Evolutionary conservation across 1,140 invertebrate species (phyloP).

Genomic region (Sitophilus oryzae): DNA sequence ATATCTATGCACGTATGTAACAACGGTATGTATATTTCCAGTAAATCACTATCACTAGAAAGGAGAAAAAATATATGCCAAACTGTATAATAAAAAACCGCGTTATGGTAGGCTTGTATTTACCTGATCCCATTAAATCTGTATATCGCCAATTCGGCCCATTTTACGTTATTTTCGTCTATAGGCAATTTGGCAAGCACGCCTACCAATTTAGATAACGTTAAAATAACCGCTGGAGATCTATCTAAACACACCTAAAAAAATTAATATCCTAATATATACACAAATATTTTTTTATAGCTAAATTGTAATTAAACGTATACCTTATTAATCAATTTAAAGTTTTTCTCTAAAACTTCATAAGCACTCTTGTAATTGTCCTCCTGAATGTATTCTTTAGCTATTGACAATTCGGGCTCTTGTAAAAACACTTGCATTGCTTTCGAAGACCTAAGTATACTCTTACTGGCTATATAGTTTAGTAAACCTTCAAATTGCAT

Average conservation of each 20-base stretch:
- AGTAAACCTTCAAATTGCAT: constrained; percentile 65
- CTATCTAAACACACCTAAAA: constrained; percentile 62
- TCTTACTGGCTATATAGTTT: constrained; percentile 52
- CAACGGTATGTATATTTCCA: constrained; percentile 63
- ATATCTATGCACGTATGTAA: constrained; percentile 61
- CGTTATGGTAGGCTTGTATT: not conserved
- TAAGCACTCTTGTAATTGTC: constrained; percentile 59
- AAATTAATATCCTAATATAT: not conserved
- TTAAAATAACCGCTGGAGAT: constrained; percentile 59
- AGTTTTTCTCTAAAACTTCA: constrained; percentile 61
- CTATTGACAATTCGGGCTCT: constrained; percentile 57
- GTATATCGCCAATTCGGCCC: constrained; percentile 62
- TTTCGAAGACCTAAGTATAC: constrained; percentile 54
- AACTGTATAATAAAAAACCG: not conserved
- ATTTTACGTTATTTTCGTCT: constrained; percentile 55
- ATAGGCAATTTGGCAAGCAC: constrained; percentile 50
- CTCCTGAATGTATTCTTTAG: constrained; percentile 53
- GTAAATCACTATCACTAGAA: constrained; percentile 55
- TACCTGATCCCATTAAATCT: constrained; percentile 54
- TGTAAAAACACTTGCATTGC: constrained; percentile 64
- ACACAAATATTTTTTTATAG: constrained; percentile 1
- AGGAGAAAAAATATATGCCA: not conserved
- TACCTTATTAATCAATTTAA: constrained; percentile 65
- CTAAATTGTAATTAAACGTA: not conserved
- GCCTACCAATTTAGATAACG: constrained; percentile 65